Evolutionary conservation across 2,113 vertebrate genomes (phyloP).

Genomic region (Hylia prasina): DNA sequence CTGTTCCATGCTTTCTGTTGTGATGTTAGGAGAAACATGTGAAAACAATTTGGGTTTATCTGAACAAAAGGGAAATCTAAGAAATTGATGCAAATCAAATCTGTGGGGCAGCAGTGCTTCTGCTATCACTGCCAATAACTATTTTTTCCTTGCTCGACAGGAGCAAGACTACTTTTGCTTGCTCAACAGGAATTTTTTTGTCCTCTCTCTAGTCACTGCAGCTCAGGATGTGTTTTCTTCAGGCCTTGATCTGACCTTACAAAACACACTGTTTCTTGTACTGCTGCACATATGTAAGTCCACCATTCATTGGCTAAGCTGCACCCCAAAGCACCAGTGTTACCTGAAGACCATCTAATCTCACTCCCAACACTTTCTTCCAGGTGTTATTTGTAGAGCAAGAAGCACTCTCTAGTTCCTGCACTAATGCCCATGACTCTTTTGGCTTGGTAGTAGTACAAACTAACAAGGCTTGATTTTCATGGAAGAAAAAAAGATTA

Average conservation of each 20-base stretch:
- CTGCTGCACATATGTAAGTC: not conserved
- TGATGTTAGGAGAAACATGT: not conserved
- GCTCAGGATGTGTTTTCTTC: not conserved
- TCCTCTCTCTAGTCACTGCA: not conserved
- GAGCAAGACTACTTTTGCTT: not conserved
- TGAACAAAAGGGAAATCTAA: not conserved
- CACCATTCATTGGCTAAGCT: not conserved
- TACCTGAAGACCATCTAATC: not conserved
- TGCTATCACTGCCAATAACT: not conserved
- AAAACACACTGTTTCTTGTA: not conserved
- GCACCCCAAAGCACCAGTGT: not conserved
- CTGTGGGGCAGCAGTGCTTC: not conserved
- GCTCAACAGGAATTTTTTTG: not conserved
- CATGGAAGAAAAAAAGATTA: not conserved
- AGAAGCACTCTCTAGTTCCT: not conserved
- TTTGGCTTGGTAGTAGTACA: not conserved
- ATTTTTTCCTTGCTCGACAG: too few species aligned
- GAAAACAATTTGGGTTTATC: not conserved
- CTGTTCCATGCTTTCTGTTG: not conserved
- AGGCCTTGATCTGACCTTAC: not conserved
- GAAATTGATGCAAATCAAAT: not conserved
- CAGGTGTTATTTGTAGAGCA: not conserved
- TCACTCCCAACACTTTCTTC: not conserved
- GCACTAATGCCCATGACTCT: not conserved
- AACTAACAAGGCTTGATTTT: not conserved